Base-by-base conservation (phyloP, 1,140 invertebrate species). In the Potamilus streckersoni region DNA sequence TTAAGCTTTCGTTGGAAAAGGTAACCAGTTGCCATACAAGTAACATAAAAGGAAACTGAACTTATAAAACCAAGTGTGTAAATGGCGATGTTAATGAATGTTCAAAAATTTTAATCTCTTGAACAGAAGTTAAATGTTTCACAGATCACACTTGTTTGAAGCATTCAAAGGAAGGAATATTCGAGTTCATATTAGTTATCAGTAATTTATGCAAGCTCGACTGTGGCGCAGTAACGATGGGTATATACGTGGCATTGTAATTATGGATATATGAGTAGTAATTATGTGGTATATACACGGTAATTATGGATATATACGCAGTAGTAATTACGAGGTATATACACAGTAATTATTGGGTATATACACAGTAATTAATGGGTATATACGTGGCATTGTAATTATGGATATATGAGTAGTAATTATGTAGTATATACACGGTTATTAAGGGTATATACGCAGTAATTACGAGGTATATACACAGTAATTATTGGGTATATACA, bases 171-270 rank as follows among this genome's bases (percentile, higher is more conserved):
- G 4, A 87, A 87, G 72, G 85, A 88, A 69, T 86, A 88, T 71
- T 85, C 86, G 16, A 85, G 84, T 83, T 85, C 68, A 78, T 85
- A 23, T 68, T 86, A 63, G 80, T 85, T 1, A 82, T 86, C 31
- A 82, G 79, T 31, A 95, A 96, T 88, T 96, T 96, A 91, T 97
- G 96, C 96, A 96, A 98, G 91, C 96, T 98, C 71, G 96, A 97
- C 90, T 95, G 95, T 13, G 93, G 93, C 5, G 4, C 11, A 49
- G 38, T 49, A 49, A 11, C 11, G 4, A 49, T 49, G 38, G 38
- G 38, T 49, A 49, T 49, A 49, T 49, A 49, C 38, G 11, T 49
- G 6, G 11, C 38, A 11, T 49, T 8, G 38, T 49, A 49, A 11
- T 49, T 49, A 49, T 49, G 38, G 38, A 11, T 49, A 49, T 49